Conservation (phyloP, 2,113 vertebrate genomes). For the Syrrhaptes paradoxus region DNA sequence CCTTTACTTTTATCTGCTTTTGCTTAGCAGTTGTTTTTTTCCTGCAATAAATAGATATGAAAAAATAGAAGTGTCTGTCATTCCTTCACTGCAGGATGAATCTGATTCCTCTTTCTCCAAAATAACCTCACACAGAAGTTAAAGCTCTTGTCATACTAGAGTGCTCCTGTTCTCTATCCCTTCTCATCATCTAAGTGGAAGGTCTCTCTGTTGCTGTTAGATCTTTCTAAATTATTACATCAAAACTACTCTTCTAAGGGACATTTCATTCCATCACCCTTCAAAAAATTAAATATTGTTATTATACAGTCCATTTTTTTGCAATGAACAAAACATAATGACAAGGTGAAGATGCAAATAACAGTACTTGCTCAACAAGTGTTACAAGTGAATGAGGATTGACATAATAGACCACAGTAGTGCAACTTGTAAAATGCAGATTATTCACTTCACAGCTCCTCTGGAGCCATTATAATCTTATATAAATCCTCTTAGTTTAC, state of each 20-base stretch:
- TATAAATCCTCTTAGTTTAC: conserved; percentile 21
- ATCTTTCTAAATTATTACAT: neutral
- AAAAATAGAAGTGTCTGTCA: neutral
- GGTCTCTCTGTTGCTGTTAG: neutral
- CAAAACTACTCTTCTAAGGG: neutral
- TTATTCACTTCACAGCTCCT: conserved; percentile 33
- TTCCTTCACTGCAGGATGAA: neutral
- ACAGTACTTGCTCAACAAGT: neutral
- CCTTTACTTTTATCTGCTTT: neutral
- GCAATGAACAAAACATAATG: neutral
- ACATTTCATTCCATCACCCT: neutral
- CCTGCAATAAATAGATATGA: neutral
- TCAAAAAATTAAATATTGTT: neutral
- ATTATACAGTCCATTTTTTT: neutral
- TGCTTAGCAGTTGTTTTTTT: neutral
- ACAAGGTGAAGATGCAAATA: conserved; percentile 14
- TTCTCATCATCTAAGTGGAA: neutral
- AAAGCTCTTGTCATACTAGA: neutral
- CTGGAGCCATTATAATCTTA: neutral
- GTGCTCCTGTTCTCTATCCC: neutral
- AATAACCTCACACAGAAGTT: neutral
- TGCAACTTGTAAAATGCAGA: neutral
- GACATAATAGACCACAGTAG: conserved; percentile 18
- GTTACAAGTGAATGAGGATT: neutral
- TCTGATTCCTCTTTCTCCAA: neutral